Evolutionary conservation across 2,797 vertebrate genomes (phyloP), one percentile per base, ranked within the genome.

Genomic region (Sebastes jordani): DNA sequence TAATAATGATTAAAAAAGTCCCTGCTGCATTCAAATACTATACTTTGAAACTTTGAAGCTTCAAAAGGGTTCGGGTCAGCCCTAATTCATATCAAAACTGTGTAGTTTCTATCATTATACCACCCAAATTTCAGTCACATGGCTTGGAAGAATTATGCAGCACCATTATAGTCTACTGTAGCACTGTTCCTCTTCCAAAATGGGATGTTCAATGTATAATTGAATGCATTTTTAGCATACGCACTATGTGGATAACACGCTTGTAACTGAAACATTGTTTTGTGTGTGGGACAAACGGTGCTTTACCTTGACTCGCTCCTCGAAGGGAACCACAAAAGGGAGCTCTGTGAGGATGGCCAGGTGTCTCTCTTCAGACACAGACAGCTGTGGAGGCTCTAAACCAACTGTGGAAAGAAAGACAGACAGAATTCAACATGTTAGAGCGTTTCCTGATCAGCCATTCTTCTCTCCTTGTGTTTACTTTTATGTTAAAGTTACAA

Each of bases 311-410:
- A 99, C 99, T 92, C 98, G 96, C 91, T 99, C 99, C 93, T 99
- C 98, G 78, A 99, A 99, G 14, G 98, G 99, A 86, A 99, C 99
- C 59, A 99, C 98, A 61, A 99, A 99, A 1, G 99, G 99, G 68
- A 99, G 96, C 86, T 99, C 98, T 1, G 99, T 99, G 81, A 99
- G 96, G 94, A 99, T 97, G 91, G 99, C 99, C 80, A 99, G 96
- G 32, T 99, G 97, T 85, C 98, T 94, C 89, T 99, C 99, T 90
- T 99, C 99, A 1, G 98, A 98, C 54, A 99, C 99, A 0, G 99
- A 99, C 78, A 99, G 96, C 52, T 98, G 98, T 2, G 98, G 97
- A 70, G 98, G 97, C 83, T 99, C 98, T 87, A 95, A 84, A 49
- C 98, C 98, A 92, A 99, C 99, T 99, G 79, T 5, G 84, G 11